Evolutionary conservation across 2,113 vertebrate genomes (phyloP).

Genomic region (Aythya baeri): DNA sequence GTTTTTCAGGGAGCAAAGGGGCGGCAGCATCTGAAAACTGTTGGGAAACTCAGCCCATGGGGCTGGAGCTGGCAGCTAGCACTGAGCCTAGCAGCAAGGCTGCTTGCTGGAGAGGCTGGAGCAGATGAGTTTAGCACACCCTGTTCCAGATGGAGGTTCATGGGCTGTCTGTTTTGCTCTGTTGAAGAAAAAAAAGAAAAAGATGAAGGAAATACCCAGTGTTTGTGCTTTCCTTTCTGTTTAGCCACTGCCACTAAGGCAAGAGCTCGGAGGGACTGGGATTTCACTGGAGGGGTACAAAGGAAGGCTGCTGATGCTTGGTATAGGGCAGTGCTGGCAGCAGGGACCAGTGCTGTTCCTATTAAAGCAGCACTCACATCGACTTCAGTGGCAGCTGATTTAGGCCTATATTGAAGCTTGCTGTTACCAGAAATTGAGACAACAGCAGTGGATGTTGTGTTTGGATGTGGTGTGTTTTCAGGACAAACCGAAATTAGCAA

Average conservation of each 20-base stretch:
- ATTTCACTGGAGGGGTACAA: not conserved
- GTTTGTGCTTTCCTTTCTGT: not conserved
- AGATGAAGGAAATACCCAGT: constrained; percentile 2
- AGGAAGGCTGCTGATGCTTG: not conserved
- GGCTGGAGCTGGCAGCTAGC: constrained; percentile 36
- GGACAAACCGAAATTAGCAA: not conserved
- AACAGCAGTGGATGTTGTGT: not conserved
- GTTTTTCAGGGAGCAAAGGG: not conserved
- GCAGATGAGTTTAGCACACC: constrained; percentile 26
- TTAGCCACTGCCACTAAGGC: not conserved
- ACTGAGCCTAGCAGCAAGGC: constrained; percentile 31
- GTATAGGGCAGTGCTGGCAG: rapidly evolving
- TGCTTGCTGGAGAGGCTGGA: constrained; percentile 37
- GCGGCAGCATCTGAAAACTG: constrained; percentile 10
- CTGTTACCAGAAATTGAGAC: not conserved
- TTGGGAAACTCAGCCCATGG: not conserved
- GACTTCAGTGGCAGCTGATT: not conserved
- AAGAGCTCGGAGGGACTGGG: not conserved
- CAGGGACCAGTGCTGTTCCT: rapidly evolving
- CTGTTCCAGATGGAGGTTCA: constrained; percentile 39
- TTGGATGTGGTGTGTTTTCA: not conserved
- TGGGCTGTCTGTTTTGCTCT: not conserved
- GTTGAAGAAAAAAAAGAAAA: not conserved
- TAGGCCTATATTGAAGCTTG: not conserved
- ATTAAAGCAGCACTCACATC: rapidly evolving